Conservation (phyloP, 2,797 vertebrate genomes). For the Macrochelys suwanniensis region DNA sequence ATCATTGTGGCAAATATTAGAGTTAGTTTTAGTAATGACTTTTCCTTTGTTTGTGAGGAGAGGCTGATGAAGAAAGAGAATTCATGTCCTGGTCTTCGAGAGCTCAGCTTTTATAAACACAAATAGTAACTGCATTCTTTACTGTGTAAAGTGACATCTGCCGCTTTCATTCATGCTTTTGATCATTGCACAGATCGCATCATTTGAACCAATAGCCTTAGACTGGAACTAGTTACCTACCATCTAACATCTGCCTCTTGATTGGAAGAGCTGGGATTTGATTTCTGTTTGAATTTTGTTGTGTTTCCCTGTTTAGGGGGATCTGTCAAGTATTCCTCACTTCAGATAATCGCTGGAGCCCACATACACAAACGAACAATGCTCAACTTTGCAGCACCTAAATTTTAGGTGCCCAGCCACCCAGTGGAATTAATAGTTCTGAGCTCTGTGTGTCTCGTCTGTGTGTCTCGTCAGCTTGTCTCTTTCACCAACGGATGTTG, state of each 20-base stretch:
- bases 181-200: not conserved
- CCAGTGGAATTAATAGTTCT: too few relatives aligned
- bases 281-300: not conserved
- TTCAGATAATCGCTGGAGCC: too few relatives aligned
- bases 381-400: too few relatives aligned
- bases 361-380: too few relatives aligned
- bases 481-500: too few relatives aligned
- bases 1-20: not conserved
- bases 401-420: too few relatives aligned
- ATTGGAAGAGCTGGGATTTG: not conserved
- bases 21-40: not conserved
- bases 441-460: too few relatives aligned
- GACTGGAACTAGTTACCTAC: too few relatives aligned
- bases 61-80: rapidly evolving
- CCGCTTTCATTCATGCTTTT: not conserved
- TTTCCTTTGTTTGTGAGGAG: not conserved
- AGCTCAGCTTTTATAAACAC: not conserved
- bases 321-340: too few relatives aligned
- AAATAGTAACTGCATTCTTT: not conserved
- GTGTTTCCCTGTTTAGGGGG: rapidly evolving
- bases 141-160: not conserved
- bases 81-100: not conserved
- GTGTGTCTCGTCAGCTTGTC: too few relatives aligned
- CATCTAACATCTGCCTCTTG: too few relatives aligned
- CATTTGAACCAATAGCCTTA: not conserved